phyloP scores from a whole-genome alignment of 2,113 vertebrate genomes.

The Onychorhynchus coronatus region DNA sequence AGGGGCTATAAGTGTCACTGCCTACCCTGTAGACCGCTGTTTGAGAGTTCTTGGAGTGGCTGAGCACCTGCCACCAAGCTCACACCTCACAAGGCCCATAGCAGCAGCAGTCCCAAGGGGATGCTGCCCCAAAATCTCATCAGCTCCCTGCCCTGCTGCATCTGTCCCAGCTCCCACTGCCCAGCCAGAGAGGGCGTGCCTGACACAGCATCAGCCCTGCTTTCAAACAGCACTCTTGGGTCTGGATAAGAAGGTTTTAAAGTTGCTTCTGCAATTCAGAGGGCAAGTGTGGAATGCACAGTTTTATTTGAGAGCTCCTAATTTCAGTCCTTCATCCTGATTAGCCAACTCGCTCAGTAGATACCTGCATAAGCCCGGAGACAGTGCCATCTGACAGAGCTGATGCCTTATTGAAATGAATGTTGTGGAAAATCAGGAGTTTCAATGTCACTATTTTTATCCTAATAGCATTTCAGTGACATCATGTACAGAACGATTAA shows the following conservation, averaged over 20 bases:
- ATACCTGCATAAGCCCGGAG: not conserved
- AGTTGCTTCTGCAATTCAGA: not conserved
- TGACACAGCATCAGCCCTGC: not conserved
- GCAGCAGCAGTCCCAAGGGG: not conserved
- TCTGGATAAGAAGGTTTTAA: not conserved
- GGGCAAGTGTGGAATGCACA: not conserved
- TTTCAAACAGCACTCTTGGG: not conserved
- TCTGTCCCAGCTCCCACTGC: not conserved
- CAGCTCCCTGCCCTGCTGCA: not conserved
- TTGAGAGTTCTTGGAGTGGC: not conserved
- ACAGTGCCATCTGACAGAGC: not conserved
- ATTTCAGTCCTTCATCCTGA: not conserved
- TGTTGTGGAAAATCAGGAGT: not conserved
- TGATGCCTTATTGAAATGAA: not conserved
- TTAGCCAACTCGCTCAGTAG: not conserved
- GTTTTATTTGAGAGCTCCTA: not conserved
- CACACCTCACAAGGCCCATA: fast-evolving
- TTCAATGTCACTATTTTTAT: not conserved
- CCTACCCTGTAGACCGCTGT: not conserved
- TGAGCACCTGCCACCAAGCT: not conserved
- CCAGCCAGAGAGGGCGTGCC: too few species aligned
- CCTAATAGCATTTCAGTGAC: not conserved
- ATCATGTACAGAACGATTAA: not conserved
- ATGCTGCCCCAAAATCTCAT: not conserved
- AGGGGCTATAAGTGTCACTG: not conserved